Base-by-base conservation (phyloP, 2,888 invertebrate species). In the Eudasyphora cyanicolor region DNA sequence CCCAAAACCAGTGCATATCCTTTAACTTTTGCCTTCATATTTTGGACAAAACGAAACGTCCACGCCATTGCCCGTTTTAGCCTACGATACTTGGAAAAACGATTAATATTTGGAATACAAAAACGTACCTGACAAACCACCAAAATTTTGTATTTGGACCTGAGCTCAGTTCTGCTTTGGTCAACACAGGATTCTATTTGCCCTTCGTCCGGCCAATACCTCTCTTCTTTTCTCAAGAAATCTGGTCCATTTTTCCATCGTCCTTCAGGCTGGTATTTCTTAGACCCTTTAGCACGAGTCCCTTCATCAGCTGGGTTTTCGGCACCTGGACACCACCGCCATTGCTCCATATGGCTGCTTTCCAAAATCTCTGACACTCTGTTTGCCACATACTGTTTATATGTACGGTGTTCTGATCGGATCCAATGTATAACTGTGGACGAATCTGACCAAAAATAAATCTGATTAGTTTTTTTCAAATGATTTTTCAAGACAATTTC, bases 291-390 rank as follows among this genome's bases (percentile, higher is more conserved):
- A 6, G 73, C 62, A 17, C 74, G 21, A 6, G 79, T 76, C 12
- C 76, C 77, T 14, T 82, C 73, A 38, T 82, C 82, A 10, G 82
- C 76, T 45, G 82, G 79, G 24, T 79, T 76, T 17, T 76, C 38
- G 21, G 1, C 1, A 12, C 49, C 49, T 6, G 49, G 49, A 17
- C 49, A 49, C 49, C 49, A 49, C 4, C 49, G 2, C 17, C 38
- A 38, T 14, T 38, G 12, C 7, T 14, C 10, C 2, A 7, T 38
- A 12, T 4, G 7, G 12, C 38, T 38, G 12, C 45, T 24, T 64
- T 75, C 75, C 12, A 75, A n/a, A 24, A 57, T 38, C 14, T 57
- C 57, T 14, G 57, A 24, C 42, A 73, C 57, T 42, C 42, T 21
- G 10, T 60, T 73, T 19, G 27, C 8, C 38, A 42, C 24, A 21